Base-by-base conservation (phyloP, 2,888 invertebrate species). In the Acronicta leporina region DNA sequence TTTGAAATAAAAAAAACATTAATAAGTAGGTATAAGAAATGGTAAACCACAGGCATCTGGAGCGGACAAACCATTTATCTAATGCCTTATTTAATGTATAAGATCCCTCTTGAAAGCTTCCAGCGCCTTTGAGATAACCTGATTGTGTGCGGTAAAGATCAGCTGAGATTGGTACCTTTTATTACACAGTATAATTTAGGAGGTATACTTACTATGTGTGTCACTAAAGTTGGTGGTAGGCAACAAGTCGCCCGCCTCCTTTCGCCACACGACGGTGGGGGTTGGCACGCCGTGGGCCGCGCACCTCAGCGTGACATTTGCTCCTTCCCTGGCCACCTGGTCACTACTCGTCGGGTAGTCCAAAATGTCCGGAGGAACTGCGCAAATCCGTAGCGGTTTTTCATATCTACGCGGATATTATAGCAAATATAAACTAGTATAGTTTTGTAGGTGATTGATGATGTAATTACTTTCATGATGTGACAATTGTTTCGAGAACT, bases 321-420 rank as follows among this genome's bases (percentile, higher is more conserved):
- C 97, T 20, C 98, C 98, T 89, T 98, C 98, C 38, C 97, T 92
- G 9, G 97, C 98, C 66, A 97, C 96, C 95, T 97, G 97, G 91
- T 98, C 98, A 71, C 97, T 97, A 86, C 97, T 97, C 52, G 97
- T 97, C 42, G 97, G 97, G 84, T 97, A 96, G 92, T 98, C 98
- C 86, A 98, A 93, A 81, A 98, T 98, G 86, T 98, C 97, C 59
- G 98, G 98, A 33, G 98, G 97, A 65, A 98, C 98, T 97, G 92
- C 40, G 65, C 59, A 75, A 77, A 75, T 66, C 70, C 64, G 70
- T 56, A 75, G 73, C 69, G 67, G 55, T 66, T 72, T 69, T 69
- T 69, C 30, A 66, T 61, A 69, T 69, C 69, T 69, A 69, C 43
- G 46, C 73, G 73, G 67, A 72, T 69, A 53, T 69, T 65, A 40